Base-by-base conservation (phyloP, 2,797 vertebrate species). In the Limosa lapponica region DNA sequence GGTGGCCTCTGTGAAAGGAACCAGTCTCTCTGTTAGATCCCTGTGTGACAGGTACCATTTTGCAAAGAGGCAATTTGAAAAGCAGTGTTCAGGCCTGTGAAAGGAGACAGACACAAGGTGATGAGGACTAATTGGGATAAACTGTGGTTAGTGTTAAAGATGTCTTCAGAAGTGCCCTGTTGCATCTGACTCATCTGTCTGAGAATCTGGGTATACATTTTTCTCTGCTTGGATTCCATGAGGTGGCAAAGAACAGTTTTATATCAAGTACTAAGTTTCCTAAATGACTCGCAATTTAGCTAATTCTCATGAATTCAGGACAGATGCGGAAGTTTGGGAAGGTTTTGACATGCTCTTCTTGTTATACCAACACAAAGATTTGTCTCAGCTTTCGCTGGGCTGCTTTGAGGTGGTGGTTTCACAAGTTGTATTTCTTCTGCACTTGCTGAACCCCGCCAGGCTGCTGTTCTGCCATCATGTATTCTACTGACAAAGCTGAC, bases 321-420 rank as follows among this genome's bases (percentile, higher is more conserved):
- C 36, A 93, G 94, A 73, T 69, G 52, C 48, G 57, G 64, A 87
- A 77, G 55, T 64, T 88, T 52, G 70, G 72, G 62, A 86, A 90
- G 58, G 36, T 78, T 82, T 78, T 79, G 15, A 32, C 85, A 37
- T 66, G 59, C 77, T 79, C n/a, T 84, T 95, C 80, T 89, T 89
- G 39, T 88, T 93, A 73, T 2, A 84, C 43, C 52, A 69, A 52
- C 28, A 52, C 62, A 89, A 81, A 92, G 85, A 75, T 81, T 83
- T 2, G 0, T 72, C 43, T 16, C 70, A 70, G 91, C 70, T 93
- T 93, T 95, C 10, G 3, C 54, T 66, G 46, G 5, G 1, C 49
- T 75, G 72, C 64, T 87, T 82, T 44, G 57, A 79, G 58, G 36
- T 88, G 61, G 39, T 89, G 82, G 73, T 96, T 96, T 94, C 70